phyloP scores from a whole-genome alignment of 2,888 invertebrate genomes.

The Pterostichus niger region DNA sequence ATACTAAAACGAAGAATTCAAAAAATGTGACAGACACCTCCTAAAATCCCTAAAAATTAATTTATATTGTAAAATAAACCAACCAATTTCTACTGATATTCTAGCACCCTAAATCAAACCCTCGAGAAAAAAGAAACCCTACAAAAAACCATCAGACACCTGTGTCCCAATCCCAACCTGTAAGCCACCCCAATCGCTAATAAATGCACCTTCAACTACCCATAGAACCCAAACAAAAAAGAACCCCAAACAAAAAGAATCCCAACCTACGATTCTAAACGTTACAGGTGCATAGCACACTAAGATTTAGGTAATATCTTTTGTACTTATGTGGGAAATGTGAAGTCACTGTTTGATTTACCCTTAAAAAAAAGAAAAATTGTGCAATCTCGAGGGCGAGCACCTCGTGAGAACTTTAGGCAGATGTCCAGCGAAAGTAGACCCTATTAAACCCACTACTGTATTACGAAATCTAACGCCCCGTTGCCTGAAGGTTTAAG shows the following conservation, averaged over 20 bases:
- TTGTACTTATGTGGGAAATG: constrained; percentile 69
- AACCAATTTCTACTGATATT: constrained; percentile 1
- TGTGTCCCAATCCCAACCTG: constrained; percentile 58
- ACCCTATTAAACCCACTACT: constrained; percentile 58
- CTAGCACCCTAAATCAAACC: constrained; percentile 38
- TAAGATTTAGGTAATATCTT: constrained; percentile 67
- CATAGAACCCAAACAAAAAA: constrained; percentile 57
- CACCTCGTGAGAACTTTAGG: constrained; percentile 52
- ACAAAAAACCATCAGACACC: constrained; percentile 42
- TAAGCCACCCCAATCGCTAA: constrained; percentile 57
- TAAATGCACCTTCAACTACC: constrained; percentile 55
- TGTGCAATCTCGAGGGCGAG: not conserved
- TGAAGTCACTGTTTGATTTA: constrained; percentile 53
- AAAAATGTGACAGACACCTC: not conserved
- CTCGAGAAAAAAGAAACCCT: not conserved
- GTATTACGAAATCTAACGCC: constrained; percentile 52
- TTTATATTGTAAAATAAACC: constrained; percentile 38
- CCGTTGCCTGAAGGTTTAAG: constrained; percentile 14
- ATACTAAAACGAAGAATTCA: constrained; percentile 6
- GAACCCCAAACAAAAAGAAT: constrained; percentile 2
- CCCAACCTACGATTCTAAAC: constrained; percentile 39
- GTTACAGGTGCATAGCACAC: constrained; percentile 67
- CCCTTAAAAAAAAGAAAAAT: constrained; percentile 16
- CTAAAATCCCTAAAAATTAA: constrained; percentile 8
- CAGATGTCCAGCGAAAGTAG: constrained; percentile 57